A percentile compares a stretch with the other conserved stretches of the same genome.
Conservation (phyloP, 2,888 invertebrate species). For the Tenthredo notha region DNA sequence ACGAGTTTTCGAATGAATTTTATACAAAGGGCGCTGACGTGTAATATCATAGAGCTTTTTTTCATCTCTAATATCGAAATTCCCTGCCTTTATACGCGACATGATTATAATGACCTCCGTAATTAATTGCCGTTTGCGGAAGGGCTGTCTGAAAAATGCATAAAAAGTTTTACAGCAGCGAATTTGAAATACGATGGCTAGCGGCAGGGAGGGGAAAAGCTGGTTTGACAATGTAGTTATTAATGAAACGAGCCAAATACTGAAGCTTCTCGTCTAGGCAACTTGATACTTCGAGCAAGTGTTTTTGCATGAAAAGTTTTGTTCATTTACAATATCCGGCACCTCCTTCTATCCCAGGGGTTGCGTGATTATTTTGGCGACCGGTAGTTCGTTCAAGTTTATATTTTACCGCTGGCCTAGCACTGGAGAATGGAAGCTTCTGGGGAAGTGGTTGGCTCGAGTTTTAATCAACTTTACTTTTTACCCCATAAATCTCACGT, state of each 20-base stretch:
- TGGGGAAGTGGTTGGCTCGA: constrained; percentile 49
- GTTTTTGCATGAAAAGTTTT: constrained; percentile 64
- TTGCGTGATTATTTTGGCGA: constrained; percentile 45
- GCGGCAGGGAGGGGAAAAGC: background rate
- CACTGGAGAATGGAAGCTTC: constrained; percentile 20
- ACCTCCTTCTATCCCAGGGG: background rate
- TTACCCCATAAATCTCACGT: constrained; percentile 66
- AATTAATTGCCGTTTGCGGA: constrained; percentile 60
- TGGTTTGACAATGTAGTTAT: constrained; percentile 64
- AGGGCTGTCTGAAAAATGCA: constrained; percentile 57
- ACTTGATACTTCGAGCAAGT: constrained; percentile 58
- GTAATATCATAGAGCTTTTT: constrained; percentile 24
- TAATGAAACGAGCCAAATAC: constrained; percentile 58
- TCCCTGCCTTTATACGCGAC: constrained; percentile 14
- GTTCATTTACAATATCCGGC: constrained; percentile 62
- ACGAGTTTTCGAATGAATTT: constrained; percentile 17
- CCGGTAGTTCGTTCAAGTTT: constrained; percentile 50
- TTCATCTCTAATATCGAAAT: background rate
- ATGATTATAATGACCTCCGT: constrained; percentile 49
- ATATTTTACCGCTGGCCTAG: constrained; percentile 39
- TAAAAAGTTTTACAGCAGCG: constrained; percentile 56
- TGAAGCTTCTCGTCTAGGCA: constrained; percentile 15
- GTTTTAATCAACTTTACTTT: constrained; percentile 68
- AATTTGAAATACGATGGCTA: constrained; percentile 45
- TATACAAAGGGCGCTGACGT: background rate